These are phyloP conservation scores for Cenopis cana DNA, from an alignment of 2,888 invertebrate genomes.

Conservation along the genomic window DNA sequence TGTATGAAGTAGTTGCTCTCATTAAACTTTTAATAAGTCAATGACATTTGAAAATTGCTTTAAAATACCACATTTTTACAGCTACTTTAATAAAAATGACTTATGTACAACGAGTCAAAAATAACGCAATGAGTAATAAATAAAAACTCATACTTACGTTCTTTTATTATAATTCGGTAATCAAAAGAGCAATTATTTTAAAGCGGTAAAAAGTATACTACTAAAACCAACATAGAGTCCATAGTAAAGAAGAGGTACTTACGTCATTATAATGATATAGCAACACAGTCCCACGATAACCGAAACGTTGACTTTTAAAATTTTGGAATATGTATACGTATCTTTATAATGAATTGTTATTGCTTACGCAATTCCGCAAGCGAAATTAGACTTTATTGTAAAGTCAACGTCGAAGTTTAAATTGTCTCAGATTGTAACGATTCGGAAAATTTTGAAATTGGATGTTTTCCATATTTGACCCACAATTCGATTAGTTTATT, in stretches of 20 bases:
- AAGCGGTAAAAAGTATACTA: conserved; percentile 16
- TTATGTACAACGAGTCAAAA: conserved; percentile 23
- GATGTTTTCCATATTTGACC: not conserved
- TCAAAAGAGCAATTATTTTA: conserved; percentile 31
- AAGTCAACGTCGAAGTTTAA: not conserved
- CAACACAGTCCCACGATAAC: conserved; percentile 33
- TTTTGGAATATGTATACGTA: conserved; percentile 37
- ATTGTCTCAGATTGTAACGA: not conserved
- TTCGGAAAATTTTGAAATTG: not conserved
- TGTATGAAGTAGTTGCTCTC: no score
- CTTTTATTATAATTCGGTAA: conserved; percentile 37
- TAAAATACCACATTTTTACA: not conserved
- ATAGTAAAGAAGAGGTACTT: not conserved
- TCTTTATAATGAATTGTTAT: conserved; percentile 31
- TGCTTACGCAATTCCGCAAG: conserved; percentile 2
- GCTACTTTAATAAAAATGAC: not conserved
- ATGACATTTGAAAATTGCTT: not conserved
- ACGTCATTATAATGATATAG: not conserved
- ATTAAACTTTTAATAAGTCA: no score
- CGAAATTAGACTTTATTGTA: not conserved
- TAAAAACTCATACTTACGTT: conserved; percentile 23
- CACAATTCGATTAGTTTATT: not conserved
- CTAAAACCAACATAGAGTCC: not conserved
- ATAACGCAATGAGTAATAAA: conserved; percentile 21
- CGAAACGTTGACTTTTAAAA: conserved; percentile 37